Percentiles rank a stretch among this genome's conserved stretches.
Conservation (phyloP, 2,113 vertebrate genomes). For the Gorsachius goisagi region DNA sequence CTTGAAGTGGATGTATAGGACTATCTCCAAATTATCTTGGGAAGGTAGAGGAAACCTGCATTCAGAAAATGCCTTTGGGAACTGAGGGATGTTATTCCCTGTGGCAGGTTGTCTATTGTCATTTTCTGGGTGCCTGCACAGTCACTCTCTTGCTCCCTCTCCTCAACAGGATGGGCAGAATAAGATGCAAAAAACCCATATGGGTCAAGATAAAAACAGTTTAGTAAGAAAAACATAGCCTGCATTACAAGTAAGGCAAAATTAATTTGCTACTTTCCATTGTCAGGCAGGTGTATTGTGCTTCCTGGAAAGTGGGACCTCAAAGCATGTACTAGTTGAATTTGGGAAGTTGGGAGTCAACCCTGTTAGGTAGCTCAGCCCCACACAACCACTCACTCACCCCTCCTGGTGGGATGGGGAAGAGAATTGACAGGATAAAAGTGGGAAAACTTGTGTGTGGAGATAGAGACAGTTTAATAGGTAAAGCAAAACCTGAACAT, state of each 20-base stretch:
- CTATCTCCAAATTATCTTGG: neutral
- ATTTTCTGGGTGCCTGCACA: neutral
- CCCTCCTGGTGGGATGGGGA: neutral
- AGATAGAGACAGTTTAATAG: too few relatives aligned
- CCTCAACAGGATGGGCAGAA: neutral
- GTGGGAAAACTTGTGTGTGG: neutral
- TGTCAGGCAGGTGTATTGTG: neutral
- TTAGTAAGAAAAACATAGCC: neutral
- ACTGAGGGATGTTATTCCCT: neutral
- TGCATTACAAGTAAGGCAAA: neutral
- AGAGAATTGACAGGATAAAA: neutral
- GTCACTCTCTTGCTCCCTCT: fast-evolving
- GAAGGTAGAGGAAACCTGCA: neutral
- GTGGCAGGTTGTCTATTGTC: neutral
- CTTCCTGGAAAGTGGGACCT: neutral
- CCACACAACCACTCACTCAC: neutral
- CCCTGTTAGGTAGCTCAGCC: neutral
- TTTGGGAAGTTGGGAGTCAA: neutral
- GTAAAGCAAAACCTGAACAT: neutral
- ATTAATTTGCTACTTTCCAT: neutral
- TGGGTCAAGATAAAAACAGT: neutral
- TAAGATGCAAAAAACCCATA: neutral
- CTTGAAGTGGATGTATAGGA: neutral
- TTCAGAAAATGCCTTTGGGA: neutral
- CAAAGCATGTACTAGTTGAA: fast-evolving